A percentile compares a stretch with the other conserved stretches of the same genome.
Conservation (phyloP, 2,113 vertebrate species). For the Ascaphus truei region DNA sequence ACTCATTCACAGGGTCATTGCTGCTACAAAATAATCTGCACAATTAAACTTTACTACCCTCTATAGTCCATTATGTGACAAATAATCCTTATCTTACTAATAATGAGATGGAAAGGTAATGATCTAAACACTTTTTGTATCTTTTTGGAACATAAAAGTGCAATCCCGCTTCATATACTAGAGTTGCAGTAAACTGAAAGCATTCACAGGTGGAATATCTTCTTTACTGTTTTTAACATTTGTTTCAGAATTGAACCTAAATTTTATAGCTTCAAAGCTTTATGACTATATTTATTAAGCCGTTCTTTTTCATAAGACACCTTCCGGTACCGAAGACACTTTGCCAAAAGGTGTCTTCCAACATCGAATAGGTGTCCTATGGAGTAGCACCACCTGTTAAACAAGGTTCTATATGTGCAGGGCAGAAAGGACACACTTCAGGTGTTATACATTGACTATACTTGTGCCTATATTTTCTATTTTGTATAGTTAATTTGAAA, state of each 20-base stretch:
- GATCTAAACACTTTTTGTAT: constrained; percentile 29
- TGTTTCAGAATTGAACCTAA: constrained; percentile 5
- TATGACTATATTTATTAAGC: not conserved
- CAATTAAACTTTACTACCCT: constrained; percentile 25
- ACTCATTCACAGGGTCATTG: constrained; percentile 15
- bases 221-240: not conserved
- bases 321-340: no score
- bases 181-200: constrained; percentile 4
- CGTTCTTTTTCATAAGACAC: no score
- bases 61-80: constrained; percentile 15
- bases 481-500: no score
- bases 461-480: no score
- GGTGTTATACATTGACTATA: no score
- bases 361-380: no score
- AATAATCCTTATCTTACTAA: constrained; percentile 24
- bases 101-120: constrained; percentile 33
- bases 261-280: constrained; percentile 7
- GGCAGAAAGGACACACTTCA: no score
- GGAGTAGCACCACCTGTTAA: no score
- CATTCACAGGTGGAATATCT: not conserved
- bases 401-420: no score
- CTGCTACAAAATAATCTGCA: constrained; percentile 19
- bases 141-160: constrained; percentile 24
- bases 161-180: not conserved
- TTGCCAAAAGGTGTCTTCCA: no score